Conservation (phyloP, 2,797 vertebrate genomes). For the Glossophaga mutica region DNA sequence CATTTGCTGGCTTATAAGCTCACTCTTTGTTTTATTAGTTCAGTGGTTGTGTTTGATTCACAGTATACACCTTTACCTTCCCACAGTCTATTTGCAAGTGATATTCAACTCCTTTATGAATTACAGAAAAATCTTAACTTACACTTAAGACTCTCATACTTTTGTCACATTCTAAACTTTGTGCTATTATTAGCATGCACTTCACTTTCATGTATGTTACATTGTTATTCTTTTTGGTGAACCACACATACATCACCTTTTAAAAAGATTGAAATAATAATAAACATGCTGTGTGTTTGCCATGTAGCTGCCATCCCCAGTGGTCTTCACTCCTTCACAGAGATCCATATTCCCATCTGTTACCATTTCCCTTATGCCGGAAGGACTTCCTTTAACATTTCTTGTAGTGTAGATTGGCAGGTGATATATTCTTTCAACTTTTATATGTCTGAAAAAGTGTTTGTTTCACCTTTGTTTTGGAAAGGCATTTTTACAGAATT, state of each 20-base stretch:
- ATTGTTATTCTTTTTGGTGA: background rate
- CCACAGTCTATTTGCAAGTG: background rate
- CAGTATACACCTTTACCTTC: background rate
- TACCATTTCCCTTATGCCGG: background rate
- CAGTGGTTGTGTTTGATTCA: background rate
- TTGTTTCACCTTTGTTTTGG: background rate
- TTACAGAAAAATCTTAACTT: background rate
- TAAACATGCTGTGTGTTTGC: background rate
- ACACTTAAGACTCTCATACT: background rate
- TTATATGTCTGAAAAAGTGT: background rate
- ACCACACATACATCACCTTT: background rate
- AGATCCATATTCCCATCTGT: background rate
- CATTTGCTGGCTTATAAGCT: background rate
- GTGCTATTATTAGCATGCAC: background rate
- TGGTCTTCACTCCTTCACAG: background rate
- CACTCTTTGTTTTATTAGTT: background rate
- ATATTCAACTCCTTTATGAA: background rate
- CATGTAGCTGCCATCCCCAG: background rate
- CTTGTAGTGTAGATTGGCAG: background rate
- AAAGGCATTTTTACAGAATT: background rate
- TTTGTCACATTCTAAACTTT: background rate
- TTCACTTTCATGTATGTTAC: background rate
- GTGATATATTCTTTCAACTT: background rate
- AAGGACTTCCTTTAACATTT: conserved; percentile 23
- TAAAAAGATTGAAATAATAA: background rate